Evolutionary conservation across 2,797 vertebrate species (phyloP).

Genomic region (Sebastes nivosus): DNA sequence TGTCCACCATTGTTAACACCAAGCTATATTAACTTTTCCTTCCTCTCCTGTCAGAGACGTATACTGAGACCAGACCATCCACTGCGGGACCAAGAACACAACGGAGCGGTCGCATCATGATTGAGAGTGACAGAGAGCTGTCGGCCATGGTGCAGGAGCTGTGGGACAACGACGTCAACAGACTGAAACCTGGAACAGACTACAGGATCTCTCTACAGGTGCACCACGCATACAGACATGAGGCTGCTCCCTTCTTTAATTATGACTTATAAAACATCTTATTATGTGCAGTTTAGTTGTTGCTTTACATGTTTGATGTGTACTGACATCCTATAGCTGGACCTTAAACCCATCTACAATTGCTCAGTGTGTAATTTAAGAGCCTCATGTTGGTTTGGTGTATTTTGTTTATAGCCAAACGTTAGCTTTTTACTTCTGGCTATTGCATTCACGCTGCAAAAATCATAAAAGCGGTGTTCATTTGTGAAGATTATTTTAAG

Average conservation of each 20-base stretch:
- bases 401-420: no score
- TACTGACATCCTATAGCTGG: neutral
- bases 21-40: neutral
- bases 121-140: constrained; percentile 80
- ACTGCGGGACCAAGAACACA: constrained; percentile 1
- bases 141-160: constrained; percentile 82
- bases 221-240: neutral
- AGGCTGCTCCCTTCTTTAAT: neutral
- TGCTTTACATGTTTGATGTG: no score
- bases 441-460: no score
- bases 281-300: neutral
- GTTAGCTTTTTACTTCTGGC: no score
- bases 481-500: no score
- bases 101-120: constrained; percentile 64
- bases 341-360: neutral
- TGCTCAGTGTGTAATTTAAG: neutral
- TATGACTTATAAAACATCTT: neutral
- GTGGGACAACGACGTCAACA: constrained; percentile 85
- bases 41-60: neutral
- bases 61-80: constrained; percentile 1
- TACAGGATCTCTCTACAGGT: constrained; percentile 87
- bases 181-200: constrained; percentile 82
- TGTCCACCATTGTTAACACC: neutral
- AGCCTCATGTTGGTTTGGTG: neutral
- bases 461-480: no score